Evolutionary conservation across 2,797 vertebrate species (phyloP), one percentile per base, ranked within the genome.

Genomic region (Falco concolor): DNA sequence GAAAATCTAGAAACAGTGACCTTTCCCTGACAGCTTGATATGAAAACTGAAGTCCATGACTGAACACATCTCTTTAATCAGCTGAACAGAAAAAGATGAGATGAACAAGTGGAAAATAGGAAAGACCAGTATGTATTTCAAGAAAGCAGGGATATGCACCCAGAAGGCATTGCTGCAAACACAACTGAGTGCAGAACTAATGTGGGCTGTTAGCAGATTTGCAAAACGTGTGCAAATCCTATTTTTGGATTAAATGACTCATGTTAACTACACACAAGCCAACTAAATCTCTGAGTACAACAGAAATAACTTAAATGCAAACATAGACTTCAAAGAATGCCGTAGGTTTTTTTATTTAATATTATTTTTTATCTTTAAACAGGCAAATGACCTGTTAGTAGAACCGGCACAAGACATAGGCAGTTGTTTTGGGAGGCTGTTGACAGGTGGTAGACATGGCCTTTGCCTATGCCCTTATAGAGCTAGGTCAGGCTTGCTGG

Each of bases 191-290:
- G 84, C 89, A 91, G 82, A 91, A 89, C 92, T 78, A 87, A 93
- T 63, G 87, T 52, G 47, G 92, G 91, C 57, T 70, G 65, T 10
- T 69, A 79, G 73, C 82, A 93, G 89, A 91, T 96, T 69, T 95
- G 85, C 77, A 79, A 86, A 95, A 90, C 0, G 23, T 73, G 79
- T 90, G 84, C 76, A 96, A 92, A 96, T 96, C 87, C 87, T 91
- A 91, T 93, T 91, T 96, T 93, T 95, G 89, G 85, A 95, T 95
- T 96, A 94, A 94, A 73, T 93, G 87, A 93, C 50, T 95, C 95
- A 91, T 23, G 67, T 47, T 90, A 95, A 60, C 89, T 54, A 68
- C 89, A 96, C 67, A 59, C 45, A 78, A 89, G 40, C 73, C 61
- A 89, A 89, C 50, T 47, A 85, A 59, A 54, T 72, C 40, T 40